phyloP scores from a whole-genome alignment of 2,888 invertebrate species.

The Melangyna quadrimaculata region DNA sequence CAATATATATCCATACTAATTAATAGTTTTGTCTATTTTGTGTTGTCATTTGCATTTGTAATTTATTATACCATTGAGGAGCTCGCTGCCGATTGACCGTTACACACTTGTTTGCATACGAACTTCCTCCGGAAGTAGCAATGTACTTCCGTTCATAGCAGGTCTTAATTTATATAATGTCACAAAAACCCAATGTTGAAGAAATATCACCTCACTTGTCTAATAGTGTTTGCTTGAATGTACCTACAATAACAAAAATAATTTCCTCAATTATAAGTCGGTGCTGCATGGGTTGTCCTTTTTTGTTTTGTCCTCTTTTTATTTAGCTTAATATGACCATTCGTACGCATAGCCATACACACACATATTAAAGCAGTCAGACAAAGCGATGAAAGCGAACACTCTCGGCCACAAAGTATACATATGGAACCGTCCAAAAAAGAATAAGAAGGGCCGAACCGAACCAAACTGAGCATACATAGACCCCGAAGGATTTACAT shows the following conservation, averaged over 20 bases:
- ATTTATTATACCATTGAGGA: background rate
- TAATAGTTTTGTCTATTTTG: background rate
- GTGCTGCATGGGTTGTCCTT: background rate
- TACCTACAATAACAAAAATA: background rate
- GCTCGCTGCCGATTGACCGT: background rate
- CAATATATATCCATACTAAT: too few species aligned
- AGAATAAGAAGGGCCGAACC: background rate
- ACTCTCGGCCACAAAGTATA: slow-evolving; percentile 4
- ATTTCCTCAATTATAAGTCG: slow-evolving; percentile 51
- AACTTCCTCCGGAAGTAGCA: slow-evolving; percentile 1
- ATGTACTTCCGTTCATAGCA: slow-evolving; percentile 41
- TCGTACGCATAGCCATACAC: slow-evolving; percentile 36
- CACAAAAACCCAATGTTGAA: slow-evolving; percentile 6
- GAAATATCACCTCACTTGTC: slow-evolving; percentile 40
- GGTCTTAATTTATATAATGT: slow-evolving; percentile 16
- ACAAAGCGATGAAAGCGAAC: slow-evolving; percentile 13
- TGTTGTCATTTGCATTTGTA: background rate
- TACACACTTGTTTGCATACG: slow-evolving; percentile 27
- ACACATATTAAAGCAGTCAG: slow-evolving; percentile 60
- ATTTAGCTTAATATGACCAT: slow-evolving; percentile 39
- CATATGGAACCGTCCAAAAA: background rate
- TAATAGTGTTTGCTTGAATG: slow-evolving; percentile 25
- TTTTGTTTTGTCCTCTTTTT: background rate
- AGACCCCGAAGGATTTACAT: slow-evolving; percentile 10
- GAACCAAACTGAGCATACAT: too few species aligned